A percentile compares a stretch with the other conserved stretches of the same genome.
Evolutionary conservation across 2,113 vertebrate genomes (phyloP).

Genomic region (Columba janthina): DNA sequence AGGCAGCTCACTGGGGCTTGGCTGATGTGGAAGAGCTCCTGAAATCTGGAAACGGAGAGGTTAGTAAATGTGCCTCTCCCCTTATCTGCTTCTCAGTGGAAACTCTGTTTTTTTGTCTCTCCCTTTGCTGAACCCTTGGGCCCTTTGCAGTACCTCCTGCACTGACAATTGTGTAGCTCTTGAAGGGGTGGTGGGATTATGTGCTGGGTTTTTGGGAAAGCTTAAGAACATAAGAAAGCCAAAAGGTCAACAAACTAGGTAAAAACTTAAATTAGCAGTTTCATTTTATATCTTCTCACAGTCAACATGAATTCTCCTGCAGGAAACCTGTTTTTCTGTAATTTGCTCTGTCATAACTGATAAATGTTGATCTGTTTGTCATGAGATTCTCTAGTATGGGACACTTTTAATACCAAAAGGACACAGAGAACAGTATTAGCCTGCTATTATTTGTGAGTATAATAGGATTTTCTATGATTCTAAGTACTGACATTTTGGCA

Average conservation of each 20-base stretch:
- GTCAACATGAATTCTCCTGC: not conserved
- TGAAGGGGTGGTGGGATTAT: not conserved
- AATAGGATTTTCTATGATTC: not conserved
- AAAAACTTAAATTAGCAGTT: not conserved
- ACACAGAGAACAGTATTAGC: not conserved
- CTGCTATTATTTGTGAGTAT: not conserved
- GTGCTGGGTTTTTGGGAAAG: not conserved
- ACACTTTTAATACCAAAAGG: not conserved
- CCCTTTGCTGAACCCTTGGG: not conserved
- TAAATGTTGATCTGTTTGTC: not conserved
- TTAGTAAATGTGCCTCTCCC: not conserved
- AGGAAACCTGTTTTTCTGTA: constrained; percentile 3
- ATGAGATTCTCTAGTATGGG: not conserved
- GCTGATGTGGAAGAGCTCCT: not conserved
- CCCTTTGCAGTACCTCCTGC: not conserved
- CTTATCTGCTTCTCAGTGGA: not conserved
- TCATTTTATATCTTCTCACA: not conserved
- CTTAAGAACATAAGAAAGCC: not conserved
- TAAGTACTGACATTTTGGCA: not conserved
- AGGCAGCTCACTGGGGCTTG: not conserved
- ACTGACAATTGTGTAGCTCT: not conserved
- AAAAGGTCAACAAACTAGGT: not conserved
- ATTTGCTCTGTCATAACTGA: not conserved
- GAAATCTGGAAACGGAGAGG: not conserved
- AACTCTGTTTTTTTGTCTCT: not conserved